Conservation (phyloP, 1,140 invertebrate species). For the Bicyclus anynana region DNA sequence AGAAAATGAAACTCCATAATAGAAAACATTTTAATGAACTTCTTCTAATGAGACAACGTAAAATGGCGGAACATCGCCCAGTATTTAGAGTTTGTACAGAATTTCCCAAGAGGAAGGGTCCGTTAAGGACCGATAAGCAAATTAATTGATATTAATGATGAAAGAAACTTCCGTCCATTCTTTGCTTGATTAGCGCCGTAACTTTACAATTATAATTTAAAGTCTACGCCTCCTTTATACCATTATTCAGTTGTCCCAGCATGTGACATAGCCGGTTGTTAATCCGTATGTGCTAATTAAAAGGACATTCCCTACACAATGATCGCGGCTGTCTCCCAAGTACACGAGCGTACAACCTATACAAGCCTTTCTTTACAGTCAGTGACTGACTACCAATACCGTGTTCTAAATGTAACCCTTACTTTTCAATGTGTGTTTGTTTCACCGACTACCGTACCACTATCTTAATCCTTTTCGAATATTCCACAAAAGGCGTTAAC, state of each 20-base stretch:
- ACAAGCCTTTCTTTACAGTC: constrained; percentile 48
- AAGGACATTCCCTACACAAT: constrained; percentile 58
- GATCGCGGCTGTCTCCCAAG: constrained; percentile 50
- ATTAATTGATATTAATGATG: constrained; percentile 42
- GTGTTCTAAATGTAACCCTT: constrained; percentile 48
- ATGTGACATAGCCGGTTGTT: constrained; percentile 50
- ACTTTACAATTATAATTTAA: constrained; percentile 36
- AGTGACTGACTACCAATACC: constrained; percentile 62
- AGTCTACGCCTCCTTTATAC: constrained; percentile 30
- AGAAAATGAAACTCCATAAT: neutral
- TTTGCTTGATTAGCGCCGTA: constrained; percentile 34
- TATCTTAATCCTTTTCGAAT: neutral
- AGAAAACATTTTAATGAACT: constrained; percentile 5
- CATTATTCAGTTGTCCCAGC: constrained; percentile 61
- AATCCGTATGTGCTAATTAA: constrained; percentile 71
- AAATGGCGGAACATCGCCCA: neutral
- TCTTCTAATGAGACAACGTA: neutral
- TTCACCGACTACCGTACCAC: constrained; percentile 36
- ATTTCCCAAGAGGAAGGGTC: constrained; percentile 26
- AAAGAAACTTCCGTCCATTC: constrained; percentile 35
- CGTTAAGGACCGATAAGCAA: constrained; percentile 32
- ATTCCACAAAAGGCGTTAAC: neutral
- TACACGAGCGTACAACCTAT: constrained; percentile 38
- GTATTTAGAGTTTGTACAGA: constrained; percentile 5
- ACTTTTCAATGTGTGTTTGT: constrained; percentile 62